phyloP scores from a whole-genome alignment of 2,888 invertebrate genomes.

The Chrysina gloriosa region DNA sequence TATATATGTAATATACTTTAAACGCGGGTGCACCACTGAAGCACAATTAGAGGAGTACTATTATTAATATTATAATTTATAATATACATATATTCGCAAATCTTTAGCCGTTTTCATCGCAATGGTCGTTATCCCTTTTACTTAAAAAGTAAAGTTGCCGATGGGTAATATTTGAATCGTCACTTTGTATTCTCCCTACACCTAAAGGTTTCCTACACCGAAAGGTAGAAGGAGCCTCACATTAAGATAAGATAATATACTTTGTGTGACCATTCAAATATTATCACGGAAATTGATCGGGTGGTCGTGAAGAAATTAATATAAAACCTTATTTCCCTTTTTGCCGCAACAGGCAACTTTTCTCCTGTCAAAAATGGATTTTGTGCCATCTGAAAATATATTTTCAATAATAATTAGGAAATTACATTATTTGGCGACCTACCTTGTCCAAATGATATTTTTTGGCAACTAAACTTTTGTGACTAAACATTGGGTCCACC shows the following conservation, averaged over 20 bases:
- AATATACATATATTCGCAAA: constrained; percentile 7
- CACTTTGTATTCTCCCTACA: constrained; percentile 7
- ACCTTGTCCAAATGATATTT: constrained; percentile 75
- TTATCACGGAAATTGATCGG: background rate
- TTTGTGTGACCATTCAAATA: background rate
- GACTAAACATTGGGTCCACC: constrained; percentile 63
- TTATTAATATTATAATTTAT: constrained; percentile 37
- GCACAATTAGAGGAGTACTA: constrained; percentile 43
- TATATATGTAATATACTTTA: constrained; percentile 13
- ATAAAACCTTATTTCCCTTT: constrained; percentile 82
- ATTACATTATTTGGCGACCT: constrained; percentile 28
- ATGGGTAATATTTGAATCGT: constrained; percentile 32
- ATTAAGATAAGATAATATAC: too few species aligned
- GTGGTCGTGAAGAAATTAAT: constrained; percentile 54
- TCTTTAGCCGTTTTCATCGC: constrained; percentile 50
- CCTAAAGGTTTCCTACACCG: too few species aligned
- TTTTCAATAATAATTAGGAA: background rate
- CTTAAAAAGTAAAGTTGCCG: constrained; percentile 41
- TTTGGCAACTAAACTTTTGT: constrained; percentile 81
- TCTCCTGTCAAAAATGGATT: constrained; percentile 90
- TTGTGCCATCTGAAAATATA: constrained; percentile 13
- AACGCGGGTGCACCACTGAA: constrained; percentile 48
- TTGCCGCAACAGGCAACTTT: constrained; percentile 93
- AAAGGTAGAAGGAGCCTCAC: too few species aligned
- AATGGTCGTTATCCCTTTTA: constrained; percentile 48